phyloP scores from a whole-genome alignment of 2,888 invertebrate species.

The Hofmannophila pseudospretella region DNA sequence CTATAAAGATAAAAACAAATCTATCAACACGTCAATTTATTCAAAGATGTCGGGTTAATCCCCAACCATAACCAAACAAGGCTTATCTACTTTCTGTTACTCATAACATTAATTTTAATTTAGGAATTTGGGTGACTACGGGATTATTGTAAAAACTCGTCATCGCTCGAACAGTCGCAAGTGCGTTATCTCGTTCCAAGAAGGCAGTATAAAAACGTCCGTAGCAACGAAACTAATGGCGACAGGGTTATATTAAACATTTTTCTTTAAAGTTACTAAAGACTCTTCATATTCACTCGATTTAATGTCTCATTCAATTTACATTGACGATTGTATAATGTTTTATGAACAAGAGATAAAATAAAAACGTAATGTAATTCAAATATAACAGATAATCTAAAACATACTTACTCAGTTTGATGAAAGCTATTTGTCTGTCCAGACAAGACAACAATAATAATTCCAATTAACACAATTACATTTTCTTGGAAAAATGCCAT shows the following conservation, averaged over 20 bases:
- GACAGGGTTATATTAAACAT: too few species aligned
- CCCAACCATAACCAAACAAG: conserved; percentile 24
- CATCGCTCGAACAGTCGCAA: conserved; percentile 23
- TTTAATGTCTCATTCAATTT: background rate
- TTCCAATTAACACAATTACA: too few species aligned
- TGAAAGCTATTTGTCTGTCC: conserved; percentile 24
- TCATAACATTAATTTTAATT: conserved; percentile 36
- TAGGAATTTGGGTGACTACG: conserved; percentile 32
- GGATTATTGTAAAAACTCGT: conserved; percentile 43
- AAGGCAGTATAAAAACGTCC: conserved; percentile 41
- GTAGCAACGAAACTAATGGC: conserved; percentile 20
- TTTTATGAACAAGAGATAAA: background rate
- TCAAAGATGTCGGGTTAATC: conserved; percentile 24
- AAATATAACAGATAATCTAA: too few species aligned
- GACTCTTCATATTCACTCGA: background rate
- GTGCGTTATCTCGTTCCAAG: conserved; percentile 46
- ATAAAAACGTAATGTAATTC: background rate
- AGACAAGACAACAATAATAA: too few species aligned
- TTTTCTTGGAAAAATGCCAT: too few species aligned
- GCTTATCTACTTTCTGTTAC: conserved; percentile 34
- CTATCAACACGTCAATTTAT: conserved; percentile 24
- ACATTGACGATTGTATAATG: background rate
- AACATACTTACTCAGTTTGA: conserved; percentile 18
- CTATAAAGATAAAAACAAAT: conserved; percentile 4
- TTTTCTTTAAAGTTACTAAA: too few species aligned